Conservation (phyloP, 2,113 vertebrate genomes). For the Elephas maximus region DNA sequence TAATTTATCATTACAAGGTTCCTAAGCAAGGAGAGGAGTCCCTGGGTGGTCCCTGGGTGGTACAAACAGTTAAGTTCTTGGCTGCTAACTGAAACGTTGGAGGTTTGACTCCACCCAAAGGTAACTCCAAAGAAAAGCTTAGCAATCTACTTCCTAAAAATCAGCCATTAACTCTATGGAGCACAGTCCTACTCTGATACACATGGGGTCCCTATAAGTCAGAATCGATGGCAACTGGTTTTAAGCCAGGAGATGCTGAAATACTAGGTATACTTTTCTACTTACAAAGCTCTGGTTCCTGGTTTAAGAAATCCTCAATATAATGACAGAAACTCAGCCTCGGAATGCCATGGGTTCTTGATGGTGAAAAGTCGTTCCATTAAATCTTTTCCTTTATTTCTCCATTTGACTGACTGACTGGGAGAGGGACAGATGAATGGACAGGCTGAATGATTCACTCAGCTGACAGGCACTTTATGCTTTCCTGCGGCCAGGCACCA, state of each 20-base stretch:
- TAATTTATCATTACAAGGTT: not conserved
- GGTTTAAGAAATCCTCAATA: not conserved
- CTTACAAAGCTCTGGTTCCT: not conserved
- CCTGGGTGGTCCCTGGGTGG: not conserved
- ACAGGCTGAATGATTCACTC: not conserved
- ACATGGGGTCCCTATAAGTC: not conserved
- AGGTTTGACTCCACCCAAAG: not conserved
- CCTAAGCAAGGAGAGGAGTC: not conserved
- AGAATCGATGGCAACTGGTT: not conserved
- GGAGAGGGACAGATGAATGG: not conserved
- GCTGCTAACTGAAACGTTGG: not conserved
- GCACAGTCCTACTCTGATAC: not conserved
- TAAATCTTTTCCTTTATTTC: not conserved
- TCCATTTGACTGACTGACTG: not conserved
- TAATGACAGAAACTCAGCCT: not conserved
- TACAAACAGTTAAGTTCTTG: not conserved
- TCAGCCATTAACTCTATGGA: not conserved
- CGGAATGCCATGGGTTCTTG: not conserved
- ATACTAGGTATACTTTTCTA: not conserved
- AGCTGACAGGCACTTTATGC: not conserved
- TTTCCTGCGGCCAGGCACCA: fast-evolving
- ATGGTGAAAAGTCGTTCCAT: not conserved
- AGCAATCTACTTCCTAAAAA: not conserved
- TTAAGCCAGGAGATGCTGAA: not conserved
- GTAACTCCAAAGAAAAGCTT: not conserved